phyloP scores from a whole-genome alignment of 2,888 invertebrate genomes.

The Leucoma salicis region DNA sequence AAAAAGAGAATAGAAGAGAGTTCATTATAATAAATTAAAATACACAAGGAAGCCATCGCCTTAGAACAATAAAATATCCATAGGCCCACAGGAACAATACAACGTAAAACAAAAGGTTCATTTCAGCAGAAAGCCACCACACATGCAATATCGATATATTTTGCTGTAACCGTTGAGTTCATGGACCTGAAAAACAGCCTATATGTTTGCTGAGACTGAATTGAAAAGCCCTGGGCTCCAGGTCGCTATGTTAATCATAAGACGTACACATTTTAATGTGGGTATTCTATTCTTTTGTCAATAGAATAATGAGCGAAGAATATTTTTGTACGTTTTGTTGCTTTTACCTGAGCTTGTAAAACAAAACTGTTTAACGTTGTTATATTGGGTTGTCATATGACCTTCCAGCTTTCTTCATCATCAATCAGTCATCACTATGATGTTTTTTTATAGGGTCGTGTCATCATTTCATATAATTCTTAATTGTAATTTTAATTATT shows the following conservation, averaged over 20 bases:
- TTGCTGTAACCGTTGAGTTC: slow-evolving; percentile 34
- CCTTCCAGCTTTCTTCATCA: too few relatives aligned
- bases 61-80: slow-evolving; percentile 35
- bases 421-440: too few relatives aligned
- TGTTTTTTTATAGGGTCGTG: too few relatives aligned
- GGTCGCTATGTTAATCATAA: slow-evolving; percentile 38
- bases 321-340: too few relatives aligned
- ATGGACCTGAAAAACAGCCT: slow-evolving; percentile 30
- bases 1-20: slow-evolving; percentile 4
- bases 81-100: slow-evolving; percentile 45
- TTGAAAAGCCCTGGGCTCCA: slow-evolving; percentile 51
- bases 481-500: too few relatives aligned
- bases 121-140: slow-evolving; percentile 47
- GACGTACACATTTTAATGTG: background rate
- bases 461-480: too few relatives aligned
- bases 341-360: too few relatives aligned
- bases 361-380: too few relatives aligned
- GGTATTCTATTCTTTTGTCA: too few relatives aligned
- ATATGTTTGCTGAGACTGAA: slow-evolving; percentile 55
- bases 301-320: too few relatives aligned
- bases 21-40: slow-evolving; percentile 30
- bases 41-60: slow-evolving; percentile 27
- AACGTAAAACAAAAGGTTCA: slow-evolving; percentile 54
- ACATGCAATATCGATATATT: slow-evolving; percentile 53
- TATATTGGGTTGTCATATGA: too few relatives aligned